A percentile compares a stretch with the other conserved stretches of the same genome.
Conservation (phyloP, 2,888 invertebrate species). For the Euplagia quadripunctaria region DNA sequence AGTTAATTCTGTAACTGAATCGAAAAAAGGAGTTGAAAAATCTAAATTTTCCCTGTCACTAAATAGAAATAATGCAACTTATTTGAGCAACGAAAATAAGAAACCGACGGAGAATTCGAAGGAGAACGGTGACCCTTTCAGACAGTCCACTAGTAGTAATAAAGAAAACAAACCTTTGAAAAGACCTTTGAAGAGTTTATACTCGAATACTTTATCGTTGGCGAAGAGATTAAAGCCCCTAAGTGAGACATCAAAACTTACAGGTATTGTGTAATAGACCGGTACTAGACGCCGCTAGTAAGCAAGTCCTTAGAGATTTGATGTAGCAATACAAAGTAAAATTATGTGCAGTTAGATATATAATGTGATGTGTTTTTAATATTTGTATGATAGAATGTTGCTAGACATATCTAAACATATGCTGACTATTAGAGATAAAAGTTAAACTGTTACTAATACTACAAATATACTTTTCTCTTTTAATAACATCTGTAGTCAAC, state of each 20-base stretch:
- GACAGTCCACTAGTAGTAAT: conserved; percentile 62
- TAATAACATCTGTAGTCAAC: too few species aligned
- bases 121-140: conserved; percentile 61
- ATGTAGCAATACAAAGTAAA: not conserved
- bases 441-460: too few species aligned
- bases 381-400: not conserved
- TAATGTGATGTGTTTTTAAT: not conserved
- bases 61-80: conserved; percentile 79
- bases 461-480: too few species aligned
- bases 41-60: conserved; percentile 79
- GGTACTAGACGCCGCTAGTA: conserved; percentile 36
- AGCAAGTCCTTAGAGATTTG: not conserved
- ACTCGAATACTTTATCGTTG: conserved; percentile 76
- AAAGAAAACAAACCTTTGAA: conserved; percentile 81
- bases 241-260: conserved; percentile 64
- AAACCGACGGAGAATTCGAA: conserved; percentile 63
- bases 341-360: not conserved
- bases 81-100: conserved; percentile 73
- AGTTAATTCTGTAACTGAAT: conserved; percentile 81
- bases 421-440: too few species aligned
- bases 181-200: conserved; percentile 72
- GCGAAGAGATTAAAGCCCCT: conserved; percentile 81
- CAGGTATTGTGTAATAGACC: conserved; percentile 71
- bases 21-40: conserved; percentile 80
- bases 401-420: not conserved